Base-by-base conservation (phyloP, 2,888 invertebrate genomes). In the Liodrosophila aerea region DNA sequence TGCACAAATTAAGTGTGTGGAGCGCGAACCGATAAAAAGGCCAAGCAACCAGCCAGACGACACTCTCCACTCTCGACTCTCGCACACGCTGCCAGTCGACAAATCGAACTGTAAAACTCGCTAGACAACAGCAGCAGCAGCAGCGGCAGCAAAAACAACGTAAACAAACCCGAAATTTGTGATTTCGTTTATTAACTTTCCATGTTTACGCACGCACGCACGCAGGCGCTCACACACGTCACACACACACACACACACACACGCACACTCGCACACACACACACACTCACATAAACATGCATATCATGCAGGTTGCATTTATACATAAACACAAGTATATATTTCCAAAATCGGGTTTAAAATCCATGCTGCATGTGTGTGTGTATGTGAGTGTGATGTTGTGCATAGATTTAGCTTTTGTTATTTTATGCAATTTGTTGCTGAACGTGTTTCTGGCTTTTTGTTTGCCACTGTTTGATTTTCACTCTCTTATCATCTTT, bases 1-100 rank as follows among this genome's bases (percentile, higher is more conserved):
- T 66, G 73, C 57, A 64, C 64, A 81, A 78, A 68, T 64, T 69
- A 82, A 78, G 82, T 60, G 67, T 39, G 46, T n/a, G n/a, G n/a
- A n/a, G n/a, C 41, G 40, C 34, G 36, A 46, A 47, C 57, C 68
- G 68, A 74, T 64, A 73, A 74, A 80, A 61, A 62, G 62, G 51
- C 64, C 44, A 74, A 77, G 29, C 54, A 63, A 41, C 16, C 50
- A 50, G 34, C 44, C 53, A 54, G 44, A 27, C 59, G 62, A 62
- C 64, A 37, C 33, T 45, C 57, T 22, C 47, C 50, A 51, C 13
- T 18, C 16, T 9, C 52, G 12, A 53, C 53, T 31, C 16, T 31
- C 11, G 39, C 18, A 46, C 33, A 15, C 36, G 13, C 16, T 9
- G 16, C 9, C 36, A 37, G 39, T 37, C 45, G 45, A 27, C 2